phyloP scores from a whole-genome alignment of 2,113 vertebrate genomes.

The Xiphophorus hellerii region DNA sequence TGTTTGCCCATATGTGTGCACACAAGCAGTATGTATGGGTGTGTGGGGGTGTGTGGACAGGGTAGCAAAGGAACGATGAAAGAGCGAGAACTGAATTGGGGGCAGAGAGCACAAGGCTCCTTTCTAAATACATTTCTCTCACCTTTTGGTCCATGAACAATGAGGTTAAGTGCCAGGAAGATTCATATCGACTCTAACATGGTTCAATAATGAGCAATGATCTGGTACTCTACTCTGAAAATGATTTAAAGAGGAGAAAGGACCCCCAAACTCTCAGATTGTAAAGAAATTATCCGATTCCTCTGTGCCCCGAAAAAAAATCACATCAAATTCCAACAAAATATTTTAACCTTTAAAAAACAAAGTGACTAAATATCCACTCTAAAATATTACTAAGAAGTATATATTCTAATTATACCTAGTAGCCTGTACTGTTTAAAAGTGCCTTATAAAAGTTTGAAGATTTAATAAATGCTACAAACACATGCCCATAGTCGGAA shows the following conservation, averaged over 20 bases:
- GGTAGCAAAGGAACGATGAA: conserved; percentile 7
- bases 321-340: not conserved
- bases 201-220: conserved; percentile 75
- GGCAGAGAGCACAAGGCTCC: conserved; percentile 51
- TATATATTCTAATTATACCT: not conserved
- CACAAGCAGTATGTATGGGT: conserved; percentile 16
- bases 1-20: conserved; percentile 37
- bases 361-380: not conserved
- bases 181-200: conserved; percentile 75
- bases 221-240: conserved; percentile 64
- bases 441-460: not conserved
- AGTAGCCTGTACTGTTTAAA: too few relatives aligned
- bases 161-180: conserved; percentile 77
- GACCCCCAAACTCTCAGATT: conserved; percentile 41
- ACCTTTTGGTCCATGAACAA: conserved; percentile 71
- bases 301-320: not conserved
- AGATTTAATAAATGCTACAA: not conserved
- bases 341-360: not conserved
- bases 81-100: conserved; percentile 37
- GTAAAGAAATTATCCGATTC: conserved; percentile 31
- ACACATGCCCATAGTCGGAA: too few relatives aligned
- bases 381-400: not conserved
- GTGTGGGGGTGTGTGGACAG: conserved; percentile 9
- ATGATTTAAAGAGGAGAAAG: conserved; percentile 72
- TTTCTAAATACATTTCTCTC: conserved; percentile 75